Evolutionary conservation across 2,113 vertebrate genomes (phyloP), one percentile per base, ranked within the genome.

Genomic region (Mastomys natalensis): DNA sequence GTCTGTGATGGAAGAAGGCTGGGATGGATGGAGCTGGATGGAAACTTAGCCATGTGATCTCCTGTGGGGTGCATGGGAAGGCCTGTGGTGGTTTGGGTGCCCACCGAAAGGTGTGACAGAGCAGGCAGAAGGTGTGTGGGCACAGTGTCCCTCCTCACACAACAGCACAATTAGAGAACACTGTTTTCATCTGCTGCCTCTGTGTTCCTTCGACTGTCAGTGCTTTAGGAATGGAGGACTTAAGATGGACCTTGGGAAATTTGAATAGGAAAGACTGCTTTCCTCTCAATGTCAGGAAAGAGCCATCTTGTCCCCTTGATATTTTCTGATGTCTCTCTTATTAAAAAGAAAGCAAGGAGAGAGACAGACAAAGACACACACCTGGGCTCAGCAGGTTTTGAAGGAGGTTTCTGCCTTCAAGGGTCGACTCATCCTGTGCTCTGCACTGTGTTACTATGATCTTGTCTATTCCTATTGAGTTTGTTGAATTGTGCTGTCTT

Each of bases 281-380:
- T 43, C 8, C 43, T 53, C 26, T 29, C 45, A 40, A 55, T 58
- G 51, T 82, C 48, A 45, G 12, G 51, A 78, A 93, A 80, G 55
- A 43, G 72, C 76, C 24, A 13, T 60, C 77, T 91, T 68, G 31
- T 87, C 53, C 78, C 73, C 84, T 62, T 77, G 85, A 87, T 74
- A 48, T 55, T 80, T 72, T 93, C 84, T 94, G 68, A 26, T 87
- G 51, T 72, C 64, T 90, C 55, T 37, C 55, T 96, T 84, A n/a
- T 31, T 60, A 87, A 40, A 70, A 76, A n/a, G 45, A 45, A 77
- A 15, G 16, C 34, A 7, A 7, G 45, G 22, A 68, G 40, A 58
- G 64, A 34, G 21, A 51, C 5, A 7, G 51, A 51, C 10, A 51
- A 9, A 51, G 9, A 51, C 51, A 51, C 51, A 51, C 51, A 51